Percentiles rank a stretch among this genome's conserved stretches.
These are phyloP conservation scores for Parnassius mnemosyne DNA, from an alignment of 2,888 invertebrate species.

Conservation along the genomic window DNA sequence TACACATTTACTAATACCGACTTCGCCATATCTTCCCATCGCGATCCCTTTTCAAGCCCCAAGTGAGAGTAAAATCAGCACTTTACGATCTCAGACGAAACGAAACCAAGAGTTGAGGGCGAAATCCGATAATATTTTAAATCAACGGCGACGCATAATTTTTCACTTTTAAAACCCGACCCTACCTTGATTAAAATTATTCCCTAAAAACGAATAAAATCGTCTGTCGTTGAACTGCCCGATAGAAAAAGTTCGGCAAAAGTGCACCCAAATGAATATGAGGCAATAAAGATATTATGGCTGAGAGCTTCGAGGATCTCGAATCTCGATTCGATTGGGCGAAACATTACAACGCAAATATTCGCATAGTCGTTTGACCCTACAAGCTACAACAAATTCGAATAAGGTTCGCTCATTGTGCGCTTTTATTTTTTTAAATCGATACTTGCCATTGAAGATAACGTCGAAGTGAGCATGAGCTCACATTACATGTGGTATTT, in stretches of 20 bases:
- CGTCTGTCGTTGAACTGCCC: slow-evolving; percentile 22
- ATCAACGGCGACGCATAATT: slow-evolving; percentile 10
- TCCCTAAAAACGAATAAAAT: slow-evolving; percentile 5
- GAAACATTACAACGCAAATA: slow-evolving; percentile 19
- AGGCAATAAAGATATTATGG: slow-evolving; percentile 34
- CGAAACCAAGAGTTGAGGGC: slow-evolving; percentile 6
- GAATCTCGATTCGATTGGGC: slow-evolving; percentile 24
- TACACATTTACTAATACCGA: slow-evolving; percentile 5
- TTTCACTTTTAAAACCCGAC: slow-evolving; percentile 12
- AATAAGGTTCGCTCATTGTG: slow-evolving; percentile 37
- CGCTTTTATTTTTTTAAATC: slow-evolving; percentile 43
- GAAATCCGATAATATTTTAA: slow-evolving; percentile 18
- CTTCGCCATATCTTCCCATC: slow-evolving; percentile 4
- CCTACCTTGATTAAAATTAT: slow-evolving; percentile 6
- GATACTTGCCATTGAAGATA: slow-evolving; percentile 38
- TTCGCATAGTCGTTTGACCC: slow-evolving; percentile 38
- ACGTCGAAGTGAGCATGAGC: slow-evolving; percentile 46
- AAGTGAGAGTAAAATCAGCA: slow-evolving; percentile 16
- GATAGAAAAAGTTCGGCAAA: slow-evolving; percentile 26
- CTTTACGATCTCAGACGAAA: slow-evolving; percentile 8
- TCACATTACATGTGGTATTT: slow-evolving; percentile 53
- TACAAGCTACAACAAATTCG: slow-evolving; percentile 50
- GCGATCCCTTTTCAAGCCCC: background rate
- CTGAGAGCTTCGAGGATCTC: slow-evolving; percentile 27
- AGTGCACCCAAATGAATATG: slow-evolving; percentile 20